Evolutionary conservation across 1,140 invertebrate species (phyloP).

Genomic region (Campoletis sonorensis): DNA sequence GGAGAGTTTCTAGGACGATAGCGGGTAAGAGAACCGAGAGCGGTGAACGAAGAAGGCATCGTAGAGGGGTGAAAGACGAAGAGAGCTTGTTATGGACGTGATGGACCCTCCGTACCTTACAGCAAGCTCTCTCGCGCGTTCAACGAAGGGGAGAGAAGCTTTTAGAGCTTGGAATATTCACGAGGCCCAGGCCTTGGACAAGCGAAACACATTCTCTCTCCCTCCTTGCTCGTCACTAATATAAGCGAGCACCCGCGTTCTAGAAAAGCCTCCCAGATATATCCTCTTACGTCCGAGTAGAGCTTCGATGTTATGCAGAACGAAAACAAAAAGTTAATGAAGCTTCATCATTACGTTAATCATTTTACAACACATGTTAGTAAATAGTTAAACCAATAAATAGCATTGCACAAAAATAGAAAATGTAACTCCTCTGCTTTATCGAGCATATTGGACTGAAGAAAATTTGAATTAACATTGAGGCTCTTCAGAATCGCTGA

Average conservation of each 20-base stretch:
- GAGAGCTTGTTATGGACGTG: constrained; percentile 61
- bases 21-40: constrained; percentile 8
- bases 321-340: constrained; percentile 17
- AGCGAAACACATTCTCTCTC: constrained; percentile 70
- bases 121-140: constrained; percentile 29
- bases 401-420: background rate
- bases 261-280: constrained; percentile 48
- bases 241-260: constrained; percentile 12
- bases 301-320: constrained; percentile 42
- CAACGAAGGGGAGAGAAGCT: constrained; percentile 54
- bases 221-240: constrained; percentile 34
- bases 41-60: constrained; percentile 2
- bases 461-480: too few species aligned
- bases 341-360: background rate
- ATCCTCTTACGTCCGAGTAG: constrained; percentile 46
- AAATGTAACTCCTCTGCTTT: too few species aligned
- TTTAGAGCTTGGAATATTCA: constrained; percentile 63
- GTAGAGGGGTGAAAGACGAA: constrained; percentile 48
- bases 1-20: constrained; percentile 32
- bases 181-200: constrained; percentile 69
- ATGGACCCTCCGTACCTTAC: constrained; percentile 59
- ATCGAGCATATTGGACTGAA: too few species aligned
- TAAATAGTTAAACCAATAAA: too few species aligned
- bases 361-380: background rate
- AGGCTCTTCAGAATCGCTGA: background rate